Evolutionary conservation across 2,113 vertebrate species (phyloP).

Genomic region (Pampusana beccarii): DNA sequence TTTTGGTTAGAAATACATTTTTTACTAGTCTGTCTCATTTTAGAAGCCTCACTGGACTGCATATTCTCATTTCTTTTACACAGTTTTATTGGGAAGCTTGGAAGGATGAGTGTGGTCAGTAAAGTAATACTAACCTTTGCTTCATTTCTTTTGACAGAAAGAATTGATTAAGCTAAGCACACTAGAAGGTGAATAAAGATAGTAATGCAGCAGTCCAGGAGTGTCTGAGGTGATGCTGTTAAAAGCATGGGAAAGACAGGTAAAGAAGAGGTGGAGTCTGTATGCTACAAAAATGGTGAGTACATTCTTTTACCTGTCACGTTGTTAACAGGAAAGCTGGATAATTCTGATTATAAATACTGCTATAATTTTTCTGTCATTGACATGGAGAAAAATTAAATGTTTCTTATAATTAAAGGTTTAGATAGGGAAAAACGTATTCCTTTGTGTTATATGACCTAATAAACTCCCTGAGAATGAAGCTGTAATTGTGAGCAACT

Average conservation of each 20-base stretch:
- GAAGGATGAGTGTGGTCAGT: not conserved
- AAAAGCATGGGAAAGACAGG: fast-evolving
- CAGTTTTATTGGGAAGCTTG: not conserved
- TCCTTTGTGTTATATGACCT: not conserved
- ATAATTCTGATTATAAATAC: not conserved
- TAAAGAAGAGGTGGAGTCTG: not conserved
- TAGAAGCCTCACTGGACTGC: too few relatives aligned
- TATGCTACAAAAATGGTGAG: fast-evolving
- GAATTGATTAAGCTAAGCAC: not conserved
- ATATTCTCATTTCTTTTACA: fast-evolving
- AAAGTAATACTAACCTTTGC: not conserved
- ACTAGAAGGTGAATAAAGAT: not conserved
- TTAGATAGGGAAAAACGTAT: fast-evolving
- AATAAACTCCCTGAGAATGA: not conserved
- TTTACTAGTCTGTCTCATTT: not conserved
- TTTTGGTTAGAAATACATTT: fast-evolving
- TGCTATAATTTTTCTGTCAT: fast-evolving
- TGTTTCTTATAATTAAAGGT: not conserved
- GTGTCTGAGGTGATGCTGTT: not conserved
- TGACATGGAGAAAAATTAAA: not conserved
- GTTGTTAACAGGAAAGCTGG: not conserved
- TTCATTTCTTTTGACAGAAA: not conserved
- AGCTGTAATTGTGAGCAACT: not conserved
- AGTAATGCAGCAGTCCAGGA: not conserved
- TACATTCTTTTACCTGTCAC: fast-evolving